Percentiles rank a stretch among this genome's conserved stretches.
These are phyloP conservation scores for Hydraecia micacea DNA, from an alignment of 2,888 invertebrate genomes.

Conservation along the genomic window DNA sequence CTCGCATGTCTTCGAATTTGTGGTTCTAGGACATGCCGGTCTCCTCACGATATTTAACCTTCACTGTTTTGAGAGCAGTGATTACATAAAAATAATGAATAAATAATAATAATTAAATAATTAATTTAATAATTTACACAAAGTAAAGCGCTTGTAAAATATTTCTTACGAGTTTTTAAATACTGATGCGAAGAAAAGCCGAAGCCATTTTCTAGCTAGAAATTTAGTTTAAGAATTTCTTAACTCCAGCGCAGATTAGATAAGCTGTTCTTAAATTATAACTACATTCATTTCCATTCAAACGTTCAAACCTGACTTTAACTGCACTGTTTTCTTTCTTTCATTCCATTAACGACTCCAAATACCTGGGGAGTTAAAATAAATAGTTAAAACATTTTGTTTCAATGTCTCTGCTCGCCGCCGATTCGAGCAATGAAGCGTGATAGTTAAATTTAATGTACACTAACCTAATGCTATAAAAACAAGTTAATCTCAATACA, in stretches of 20 bases:
- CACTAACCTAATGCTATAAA: constrained; percentile 89
- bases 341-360: constrained; percentile 67
- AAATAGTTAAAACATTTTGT: constrained; percentile 80
- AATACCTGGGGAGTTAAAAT: constrained; percentile 72
- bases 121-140: neutral
- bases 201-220: neutral
- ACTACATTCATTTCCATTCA: constrained; percentile 32
- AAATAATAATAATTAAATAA: no score
- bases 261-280: constrained; percentile 37
- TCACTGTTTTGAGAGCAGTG: neutral
- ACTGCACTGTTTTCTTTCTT: constrained; percentile 48
- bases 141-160: neutral
- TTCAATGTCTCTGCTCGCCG: constrained; percentile 81
- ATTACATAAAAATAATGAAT: no score
- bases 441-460: constrained; percentile 89
- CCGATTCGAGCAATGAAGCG: constrained; percentile 86
- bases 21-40: neutral
- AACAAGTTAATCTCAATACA: constrained; percentile 90
- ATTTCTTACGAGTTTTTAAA: neutral
- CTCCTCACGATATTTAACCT: neutral
- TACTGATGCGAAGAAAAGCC: neutral
- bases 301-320: constrained; percentile 31
- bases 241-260: constrained; percentile 18
- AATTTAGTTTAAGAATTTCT: neutral
- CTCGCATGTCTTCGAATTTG: neutral